Conservation (phyloP, 2,113 vertebrate genomes). For the Phoenicopterus ruber region DNA sequence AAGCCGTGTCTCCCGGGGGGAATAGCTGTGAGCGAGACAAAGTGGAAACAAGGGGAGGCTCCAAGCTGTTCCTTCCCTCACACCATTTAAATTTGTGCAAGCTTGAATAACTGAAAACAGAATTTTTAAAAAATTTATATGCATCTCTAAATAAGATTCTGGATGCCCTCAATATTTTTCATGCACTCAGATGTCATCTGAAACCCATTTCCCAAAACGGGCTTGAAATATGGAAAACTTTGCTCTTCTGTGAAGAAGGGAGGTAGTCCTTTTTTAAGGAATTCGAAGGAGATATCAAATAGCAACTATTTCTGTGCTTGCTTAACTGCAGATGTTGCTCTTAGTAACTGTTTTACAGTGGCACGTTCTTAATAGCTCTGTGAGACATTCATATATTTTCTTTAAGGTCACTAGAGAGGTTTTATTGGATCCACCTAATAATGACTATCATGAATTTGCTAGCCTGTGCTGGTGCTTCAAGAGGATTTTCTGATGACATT, state of each 20-base stretch:
- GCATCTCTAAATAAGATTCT: neutral
- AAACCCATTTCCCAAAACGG: neutral
- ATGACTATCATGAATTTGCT: neutral
- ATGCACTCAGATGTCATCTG: neutral
- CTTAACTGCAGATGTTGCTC: neutral
- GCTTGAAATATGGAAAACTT: neutral
- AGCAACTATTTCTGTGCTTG: neutral
- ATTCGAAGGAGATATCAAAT: neutral
- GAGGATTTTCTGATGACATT: neutral
- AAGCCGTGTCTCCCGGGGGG: fast-evolving
- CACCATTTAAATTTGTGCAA: neutral
- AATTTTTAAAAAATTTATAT: neutral
- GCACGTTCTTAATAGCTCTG: neutral
- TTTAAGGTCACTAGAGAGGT: neutral
- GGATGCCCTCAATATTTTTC: neutral
- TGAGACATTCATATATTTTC: neutral
- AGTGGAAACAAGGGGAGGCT: neutral
- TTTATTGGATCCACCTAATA: neutral
- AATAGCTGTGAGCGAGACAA: neutral
- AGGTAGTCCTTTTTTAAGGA: neutral
- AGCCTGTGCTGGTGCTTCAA: neutral
- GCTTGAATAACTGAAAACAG: neutral
- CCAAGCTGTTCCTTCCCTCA: neutral
- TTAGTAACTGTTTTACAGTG: neutral
- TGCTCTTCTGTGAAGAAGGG: neutral